phyloP scores from a whole-genome alignment of 1,140 invertebrate genomes.

The Drosophila rhopaloa region DNA sequence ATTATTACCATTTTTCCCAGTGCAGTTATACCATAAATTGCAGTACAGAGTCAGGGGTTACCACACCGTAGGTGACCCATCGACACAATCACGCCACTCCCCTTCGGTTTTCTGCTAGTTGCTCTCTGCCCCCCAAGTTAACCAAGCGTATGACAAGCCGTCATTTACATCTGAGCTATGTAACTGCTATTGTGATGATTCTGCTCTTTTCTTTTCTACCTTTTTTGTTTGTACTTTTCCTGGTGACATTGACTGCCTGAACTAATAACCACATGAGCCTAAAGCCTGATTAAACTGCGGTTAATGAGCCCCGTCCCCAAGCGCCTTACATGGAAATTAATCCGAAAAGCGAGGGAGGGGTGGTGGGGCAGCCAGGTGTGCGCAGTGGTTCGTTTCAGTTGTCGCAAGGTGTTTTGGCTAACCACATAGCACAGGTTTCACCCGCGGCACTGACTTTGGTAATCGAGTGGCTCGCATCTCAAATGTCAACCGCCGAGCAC shows the following conservation, averaged over 20 bases:
- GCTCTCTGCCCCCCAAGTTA: conserved; percentile 25
- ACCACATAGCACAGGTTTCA: conserved; percentile 40
- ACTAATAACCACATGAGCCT: conserved; percentile 76
- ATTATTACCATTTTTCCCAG: no score
- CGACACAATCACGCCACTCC: conserved; percentile 27
- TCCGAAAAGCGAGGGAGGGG: conserved; percentile 1
- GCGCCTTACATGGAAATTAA: conserved; percentile 25
- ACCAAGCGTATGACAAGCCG: conserved; percentile 55
- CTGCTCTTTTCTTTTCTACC: conserved; percentile 1
- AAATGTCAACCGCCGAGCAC: conserved; percentile 37
- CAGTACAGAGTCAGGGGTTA: neutral
- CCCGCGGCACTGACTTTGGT: conserved; percentile 49
- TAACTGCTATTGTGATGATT: conserved; percentile 5
- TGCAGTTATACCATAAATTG: neutral
- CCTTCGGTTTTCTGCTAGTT: conserved; percentile 7
- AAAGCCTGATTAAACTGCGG: conserved; percentile 78
- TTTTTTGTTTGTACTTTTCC: conserved; percentile 13
- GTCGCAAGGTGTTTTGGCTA: conserved; percentile 55
- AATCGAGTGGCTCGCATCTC: conserved; percentile 46
- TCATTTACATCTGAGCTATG: conserved; percentile 31
- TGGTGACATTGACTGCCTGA: conserved; percentile 57
- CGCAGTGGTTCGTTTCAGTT: conserved; percentile 45
- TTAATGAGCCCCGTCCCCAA: conserved; percentile 65
- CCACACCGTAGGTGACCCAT: conserved; percentile 21
- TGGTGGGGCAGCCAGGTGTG: conserved; percentile 15